Evolutionary conservation across 37 sponge, comb jelly and placozoan genomes (phyloP).

Genomic region (Diacarnus erythraeanus): DNA sequence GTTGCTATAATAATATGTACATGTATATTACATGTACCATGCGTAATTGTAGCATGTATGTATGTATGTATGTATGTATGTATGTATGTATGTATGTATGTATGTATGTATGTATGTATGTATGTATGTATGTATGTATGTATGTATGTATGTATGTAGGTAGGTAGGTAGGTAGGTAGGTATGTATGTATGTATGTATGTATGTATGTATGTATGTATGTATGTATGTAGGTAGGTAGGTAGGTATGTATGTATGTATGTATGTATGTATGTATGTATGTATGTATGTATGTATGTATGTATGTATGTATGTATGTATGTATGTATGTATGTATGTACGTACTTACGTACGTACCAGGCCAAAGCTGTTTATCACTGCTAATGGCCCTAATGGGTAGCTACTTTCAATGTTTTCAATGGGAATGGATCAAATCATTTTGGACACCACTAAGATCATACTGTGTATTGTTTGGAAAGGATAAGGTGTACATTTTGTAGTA

Average conservation of each 20-base stretch:
- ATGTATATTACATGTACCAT: neutral
- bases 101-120: neutral
- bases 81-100: neutral
- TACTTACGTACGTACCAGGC: neutral
- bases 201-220: neutral
- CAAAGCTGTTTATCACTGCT: no score
- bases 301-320: neutral
- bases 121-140: neutral
- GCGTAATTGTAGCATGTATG: neutral
- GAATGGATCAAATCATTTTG: no score
- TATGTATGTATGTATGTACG: neutral
- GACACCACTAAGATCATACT: no score
- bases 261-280: neutral
- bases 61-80: neutral
- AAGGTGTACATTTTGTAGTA: no score
- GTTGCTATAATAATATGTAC: no score
- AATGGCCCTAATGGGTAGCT: no score
- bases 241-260: no score
- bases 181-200: neutral
- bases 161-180: no score
- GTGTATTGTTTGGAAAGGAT: no score
- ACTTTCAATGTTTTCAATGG: no score
- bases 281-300: neutral
- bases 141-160: neutral
- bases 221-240: no score